Conservation (phyloP, 2,797 vertebrate genomes). For the Uromys caudimaculatus region DNA sequence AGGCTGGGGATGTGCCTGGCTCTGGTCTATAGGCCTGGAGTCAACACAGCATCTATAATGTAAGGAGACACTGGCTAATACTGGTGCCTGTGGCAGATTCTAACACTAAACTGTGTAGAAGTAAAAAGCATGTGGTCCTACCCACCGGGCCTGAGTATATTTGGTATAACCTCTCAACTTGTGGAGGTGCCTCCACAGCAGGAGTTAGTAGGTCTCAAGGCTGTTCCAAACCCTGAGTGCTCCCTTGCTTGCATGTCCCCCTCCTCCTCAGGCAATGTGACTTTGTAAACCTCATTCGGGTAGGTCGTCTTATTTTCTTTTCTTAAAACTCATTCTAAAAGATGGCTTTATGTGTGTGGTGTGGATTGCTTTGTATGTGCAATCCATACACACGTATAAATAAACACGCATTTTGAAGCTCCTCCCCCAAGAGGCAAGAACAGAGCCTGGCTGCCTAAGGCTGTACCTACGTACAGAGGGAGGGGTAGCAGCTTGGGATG, state of each 20-base stretch:
- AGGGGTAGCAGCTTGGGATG: not conserved
- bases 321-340: not conserved
- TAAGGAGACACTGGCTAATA: not conserved
- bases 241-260: not conserved
- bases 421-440: not conserved
- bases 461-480: slow-evolving; percentile 74
- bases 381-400: not conserved
- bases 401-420: not conserved
- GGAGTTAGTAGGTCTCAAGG: not conserved
- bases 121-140: not conserved
- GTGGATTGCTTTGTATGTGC: not conserved
- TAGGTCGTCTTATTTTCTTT: not conserved
- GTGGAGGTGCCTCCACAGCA: rapidly evolving
- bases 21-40: not conserved
- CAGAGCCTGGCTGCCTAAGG: slow-evolving; percentile 71
- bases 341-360: not conserved
- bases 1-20: not conserved
- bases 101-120: not conserved
- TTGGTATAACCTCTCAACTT: not conserved
- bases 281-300: not conserved
- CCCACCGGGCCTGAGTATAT: not conserved
- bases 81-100: not conserved
- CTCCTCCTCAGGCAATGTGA: not conserved
- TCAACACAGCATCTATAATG: not conserved
- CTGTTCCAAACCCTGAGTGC: not conserved